A percentile compares a stretch with the other conserved stretches of the same genome.
Evolutionary conservation across 2,113 vertebrate genomes (phyloP).

Genomic region (Rhineura floridana): DNA sequence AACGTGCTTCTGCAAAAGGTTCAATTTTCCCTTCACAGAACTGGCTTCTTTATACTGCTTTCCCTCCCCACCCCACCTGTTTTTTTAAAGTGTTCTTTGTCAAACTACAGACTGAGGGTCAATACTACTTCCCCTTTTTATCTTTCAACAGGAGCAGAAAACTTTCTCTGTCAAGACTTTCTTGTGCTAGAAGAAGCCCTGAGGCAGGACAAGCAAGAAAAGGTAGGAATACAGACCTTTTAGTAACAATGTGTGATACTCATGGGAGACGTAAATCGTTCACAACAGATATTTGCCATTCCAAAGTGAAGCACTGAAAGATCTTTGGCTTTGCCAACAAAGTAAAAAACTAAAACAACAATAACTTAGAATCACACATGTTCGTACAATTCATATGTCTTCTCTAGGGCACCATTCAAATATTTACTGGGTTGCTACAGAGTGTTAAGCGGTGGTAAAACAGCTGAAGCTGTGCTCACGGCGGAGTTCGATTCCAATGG

Average conservation of each 20-base stretch:
- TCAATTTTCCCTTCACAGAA: neutral
- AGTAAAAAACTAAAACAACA: slow-evolving; percentile 15
- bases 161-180: neutral
- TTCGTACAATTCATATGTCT: neutral
- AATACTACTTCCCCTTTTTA: neutral
- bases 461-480: too few species aligned
- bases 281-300: slow-evolving; percentile 36
- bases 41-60: neutral
- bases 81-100: slow-evolving; percentile 24
- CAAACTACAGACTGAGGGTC: slow-evolving; percentile 13
- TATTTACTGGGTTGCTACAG: too few species aligned
- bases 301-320: slow-evolving; percentile 5
- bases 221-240: neutral
- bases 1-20: slow-evolving; percentile 9
- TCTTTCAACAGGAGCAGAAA: slow-evolving; percentile 23
- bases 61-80: neutral
- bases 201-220: slow-evolving; percentile 23
- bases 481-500: too few species aligned
- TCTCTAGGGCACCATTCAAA: neutral
- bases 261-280: slow-evolving; percentile 1
- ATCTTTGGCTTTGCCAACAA: neutral
- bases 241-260: neutral
- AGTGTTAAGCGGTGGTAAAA: too few species aligned
- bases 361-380: neutral
- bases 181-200: slow-evolving; percentile 14